A percentile compares a stretch with the other conserved stretches of the same genome.
These are phyloP conservation scores for Lasioglossum baleicum DNA, from an alignment of 1,140 invertebrate genomes.

Conservation along the genomic window DNA sequence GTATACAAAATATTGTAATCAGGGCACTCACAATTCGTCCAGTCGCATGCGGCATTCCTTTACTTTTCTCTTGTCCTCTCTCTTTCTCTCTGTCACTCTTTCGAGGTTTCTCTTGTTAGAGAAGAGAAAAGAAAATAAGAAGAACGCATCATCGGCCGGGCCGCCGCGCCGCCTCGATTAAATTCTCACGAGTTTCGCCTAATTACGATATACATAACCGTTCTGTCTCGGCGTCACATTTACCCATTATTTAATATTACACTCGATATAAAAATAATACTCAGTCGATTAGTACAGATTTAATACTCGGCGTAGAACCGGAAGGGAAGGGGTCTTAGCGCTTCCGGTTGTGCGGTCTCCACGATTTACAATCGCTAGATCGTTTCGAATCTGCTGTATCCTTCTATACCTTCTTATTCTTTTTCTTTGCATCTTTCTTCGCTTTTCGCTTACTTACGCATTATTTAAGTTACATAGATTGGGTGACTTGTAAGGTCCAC, in stretches of 20 bases:
- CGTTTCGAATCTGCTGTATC: neutral
- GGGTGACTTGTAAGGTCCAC: slow-evolving; percentile 43
- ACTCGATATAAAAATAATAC: slow-evolving; percentile 76
- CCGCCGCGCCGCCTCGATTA: slow-evolving; percentile 6
- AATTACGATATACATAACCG: slow-evolving; percentile 21
- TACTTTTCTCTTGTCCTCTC: neutral
- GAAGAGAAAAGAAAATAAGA: neutral
- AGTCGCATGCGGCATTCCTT: slow-evolving; percentile 15
- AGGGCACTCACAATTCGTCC: slow-evolving; percentile 54
- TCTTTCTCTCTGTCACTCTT: neutral
- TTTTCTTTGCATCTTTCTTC: neutral
- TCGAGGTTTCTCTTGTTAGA: neutral
- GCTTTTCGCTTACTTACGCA: slow-evolving; percentile 18
- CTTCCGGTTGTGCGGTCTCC: slow-evolving; percentile 28
- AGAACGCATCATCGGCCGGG: slow-evolving; percentile 9
- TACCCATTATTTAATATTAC: slow-evolving; percentile 49
- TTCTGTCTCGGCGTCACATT: slow-evolving; percentile 31
- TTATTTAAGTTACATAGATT: slow-evolving; percentile 29
- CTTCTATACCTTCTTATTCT: too few relatives aligned
- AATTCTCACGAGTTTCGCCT: slow-evolving; percentile 1
- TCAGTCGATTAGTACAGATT: slow-evolving; percentile 74
- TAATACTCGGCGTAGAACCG: slow-evolving; percentile 68
- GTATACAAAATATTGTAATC: slow-evolving; percentile 67
- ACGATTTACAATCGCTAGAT: slow-evolving; percentile 4
- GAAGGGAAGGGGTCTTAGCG: slow-evolving; percentile 52